Base-by-base conservation (phyloP, 2,113 vertebrate genomes). In the Pelusios castaneus region DNA sequence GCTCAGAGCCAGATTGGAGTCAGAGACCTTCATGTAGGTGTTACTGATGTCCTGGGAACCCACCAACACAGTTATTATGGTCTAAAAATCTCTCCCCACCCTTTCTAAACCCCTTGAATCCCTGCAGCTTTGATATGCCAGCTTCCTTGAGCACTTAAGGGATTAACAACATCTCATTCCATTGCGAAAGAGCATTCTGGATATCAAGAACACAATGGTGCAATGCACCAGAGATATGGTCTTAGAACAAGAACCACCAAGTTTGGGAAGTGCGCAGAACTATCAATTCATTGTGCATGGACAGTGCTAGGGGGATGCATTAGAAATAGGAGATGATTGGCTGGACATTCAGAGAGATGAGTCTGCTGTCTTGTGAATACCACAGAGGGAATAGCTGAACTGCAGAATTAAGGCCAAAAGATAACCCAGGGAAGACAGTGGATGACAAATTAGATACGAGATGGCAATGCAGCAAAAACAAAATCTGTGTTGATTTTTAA, bases 31-130 rank as follows among this genome's bases (percentile, higher is more conserved):
- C 14, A 55, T 75, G 21, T 45, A 41, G 73, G 41, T 27, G n/a
- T 43, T 9, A 34, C 12, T 1, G 0, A 13, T 4, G 17, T 80
- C 54, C 54, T 16, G 0, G 67, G 49, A 25, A 12, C 51, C 27
- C 12, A 4, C 9, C 2, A 47, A 75, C 29, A 63, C 63, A 29
- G 14, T 47, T 77, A 27, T 8, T 17, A 8, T 34, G 29, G 43
- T 9, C 75, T 49, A 22, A 78, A 45, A 29, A 31, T 10, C 16
- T 5, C 25, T 31, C 47, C 45, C 16, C 4, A 8, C 45, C 25
- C 6, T 5, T 51, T 49, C 76, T 8, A 29, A 45, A 8, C 27
- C 25, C 43, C 27, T 3, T 8, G 75, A 45, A 10, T 34, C 77
- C 31, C 47, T 49, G 45, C 45, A 34, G 16, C 31, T 10, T 51